These are phyloP conservation scores for Columba livia DNA, from an alignment of 2,113 vertebrate species.

Conservation along the genomic window DNA sequence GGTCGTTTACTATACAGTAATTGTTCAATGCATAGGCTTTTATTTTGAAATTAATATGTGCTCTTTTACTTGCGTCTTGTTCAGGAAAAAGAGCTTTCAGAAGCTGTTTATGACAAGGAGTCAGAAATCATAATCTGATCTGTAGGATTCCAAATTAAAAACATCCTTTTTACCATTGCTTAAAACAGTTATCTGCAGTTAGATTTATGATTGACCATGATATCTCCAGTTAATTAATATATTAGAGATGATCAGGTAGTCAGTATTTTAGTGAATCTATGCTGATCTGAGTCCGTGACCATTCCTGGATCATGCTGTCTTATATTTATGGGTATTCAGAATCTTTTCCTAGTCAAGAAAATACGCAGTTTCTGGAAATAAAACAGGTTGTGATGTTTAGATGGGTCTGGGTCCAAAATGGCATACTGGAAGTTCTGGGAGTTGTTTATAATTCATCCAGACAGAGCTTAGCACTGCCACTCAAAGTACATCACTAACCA, in stretches of 20 bases:
- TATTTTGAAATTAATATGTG: not conserved
- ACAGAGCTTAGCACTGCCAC: not conserved
- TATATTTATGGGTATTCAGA: not conserved
- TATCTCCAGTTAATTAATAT: not conserved
- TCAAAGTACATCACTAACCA: rapidly evolving
- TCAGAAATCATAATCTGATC: not conserved
- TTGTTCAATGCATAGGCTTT: not conserved
- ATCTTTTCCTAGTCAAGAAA: not conserved
- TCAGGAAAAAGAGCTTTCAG: not conserved
- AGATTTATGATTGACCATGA: not conserved
- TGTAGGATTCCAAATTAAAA: not conserved
- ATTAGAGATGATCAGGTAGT: not conserved
- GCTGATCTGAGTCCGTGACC: not conserved
- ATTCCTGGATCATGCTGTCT: not conserved
- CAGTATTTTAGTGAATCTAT: not conserved
- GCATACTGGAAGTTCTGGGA: not conserved
- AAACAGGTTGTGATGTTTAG: not conserved
- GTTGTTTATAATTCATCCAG: not conserved
- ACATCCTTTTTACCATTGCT: not conserved
- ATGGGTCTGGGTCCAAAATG: not conserved
- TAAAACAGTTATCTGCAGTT: not conserved
- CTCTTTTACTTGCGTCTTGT: not conserved
- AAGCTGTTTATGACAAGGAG: not conserved
- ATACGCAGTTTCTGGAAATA: not conserved
- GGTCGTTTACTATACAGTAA: not conserved